Conservation (phyloP, 2,797 vertebrate species). For the Ceyx erithaca region DNA sequence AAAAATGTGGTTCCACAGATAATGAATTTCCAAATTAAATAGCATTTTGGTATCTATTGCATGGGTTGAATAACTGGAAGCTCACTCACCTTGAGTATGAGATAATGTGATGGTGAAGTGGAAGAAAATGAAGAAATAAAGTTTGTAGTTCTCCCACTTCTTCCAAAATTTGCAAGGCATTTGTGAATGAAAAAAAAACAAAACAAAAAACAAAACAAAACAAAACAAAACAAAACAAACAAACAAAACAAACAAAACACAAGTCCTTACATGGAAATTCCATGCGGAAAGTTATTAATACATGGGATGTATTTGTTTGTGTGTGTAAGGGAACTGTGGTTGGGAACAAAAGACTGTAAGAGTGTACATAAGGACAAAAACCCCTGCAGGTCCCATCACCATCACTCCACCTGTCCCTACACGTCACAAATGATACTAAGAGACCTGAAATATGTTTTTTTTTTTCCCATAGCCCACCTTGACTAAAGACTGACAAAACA, state of each 20-base stretch:
- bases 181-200: not conserved
- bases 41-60: not conserved
- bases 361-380: accelerated
- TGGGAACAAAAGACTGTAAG: not conserved
- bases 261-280: not conserved
- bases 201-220: too few relatives aligned
- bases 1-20: not conserved
- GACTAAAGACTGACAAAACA: not conserved
- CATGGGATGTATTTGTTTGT: accelerated
- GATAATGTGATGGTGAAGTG: not conserved
- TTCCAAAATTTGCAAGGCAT: not conserved
- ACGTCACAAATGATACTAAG: not conserved
- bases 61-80: not conserved
- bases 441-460: accelerated
- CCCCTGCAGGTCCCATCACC: not conserved
- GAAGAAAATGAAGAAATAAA: not conserved
- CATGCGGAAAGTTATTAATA: not conserved
- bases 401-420: not conserved
- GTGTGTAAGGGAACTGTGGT: accelerated
- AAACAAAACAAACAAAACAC: too few relatives aligned
- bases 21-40: not conserved
- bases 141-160: not conserved
- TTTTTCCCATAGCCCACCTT: accelerated
- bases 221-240: too few relatives aligned
- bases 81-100: not conserved